A percentile compares a stretch with the other conserved stretches of the same genome.
phyloP scores from a whole-genome alignment of 2,797 vertebrate species.

The Sylvilagus floridanus region DNA sequence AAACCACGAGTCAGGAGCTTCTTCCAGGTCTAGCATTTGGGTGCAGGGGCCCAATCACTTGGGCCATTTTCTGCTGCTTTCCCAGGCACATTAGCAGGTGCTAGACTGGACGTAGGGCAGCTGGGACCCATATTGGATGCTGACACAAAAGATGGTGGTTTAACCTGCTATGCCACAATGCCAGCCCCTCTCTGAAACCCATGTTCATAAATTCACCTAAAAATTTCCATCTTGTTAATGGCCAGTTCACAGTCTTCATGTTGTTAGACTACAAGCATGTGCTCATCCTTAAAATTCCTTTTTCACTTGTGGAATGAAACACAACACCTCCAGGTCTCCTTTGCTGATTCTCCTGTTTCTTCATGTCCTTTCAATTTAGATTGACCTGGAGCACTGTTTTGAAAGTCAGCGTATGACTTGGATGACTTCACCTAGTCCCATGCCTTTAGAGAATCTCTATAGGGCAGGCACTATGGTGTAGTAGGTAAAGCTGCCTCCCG shows the following conservation, averaged over 20 bases:
- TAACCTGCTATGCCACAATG: no score
- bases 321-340: neutral
- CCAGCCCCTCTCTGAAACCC: neutral
- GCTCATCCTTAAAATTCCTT: neutral
- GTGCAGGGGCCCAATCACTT: no score
- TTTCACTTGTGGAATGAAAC: neutral
- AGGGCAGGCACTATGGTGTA: neutral
- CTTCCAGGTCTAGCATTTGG: no score
- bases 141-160: no score
- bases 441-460: neutral
- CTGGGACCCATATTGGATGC: no score
- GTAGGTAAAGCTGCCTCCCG: no score
- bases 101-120: no score
- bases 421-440: neutral
- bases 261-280: neutral
- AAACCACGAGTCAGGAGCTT: no score
- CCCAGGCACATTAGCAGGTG: no score
- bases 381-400: neutral
- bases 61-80: no score
- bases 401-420: neutral
- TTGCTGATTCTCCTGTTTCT: neutral
- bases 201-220: neutral
- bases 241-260: neutral
- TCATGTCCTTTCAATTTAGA: neutral
- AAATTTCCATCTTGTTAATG: neutral